These are phyloP conservation scores for Papilio elwesi DNA, from an alignment of 2,888 invertebrate species.

Conservation along the genomic window DNA sequence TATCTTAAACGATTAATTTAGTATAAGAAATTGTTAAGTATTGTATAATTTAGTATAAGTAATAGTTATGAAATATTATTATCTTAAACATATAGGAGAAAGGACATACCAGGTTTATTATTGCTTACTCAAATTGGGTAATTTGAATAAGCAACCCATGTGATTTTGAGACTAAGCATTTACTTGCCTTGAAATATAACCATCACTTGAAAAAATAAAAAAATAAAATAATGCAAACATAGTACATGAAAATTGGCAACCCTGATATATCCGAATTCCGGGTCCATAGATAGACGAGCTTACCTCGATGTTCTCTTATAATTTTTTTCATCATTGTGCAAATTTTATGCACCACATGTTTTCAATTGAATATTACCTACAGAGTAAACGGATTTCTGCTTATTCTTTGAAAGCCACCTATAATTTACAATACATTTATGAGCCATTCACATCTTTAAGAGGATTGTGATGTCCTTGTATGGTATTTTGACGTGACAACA, in stretches of 20 bases:
- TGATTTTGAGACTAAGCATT: too few relatives aligned
- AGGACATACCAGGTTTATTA: too few relatives aligned
- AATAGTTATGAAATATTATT: too few relatives aligned
- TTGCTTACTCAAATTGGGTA: too few relatives aligned
- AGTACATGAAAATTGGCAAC: conserved; percentile 45
- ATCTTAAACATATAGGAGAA: too few relatives aligned
- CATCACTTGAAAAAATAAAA: background rate
- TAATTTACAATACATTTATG: conserved; percentile 8
- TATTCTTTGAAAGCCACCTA: background rate
- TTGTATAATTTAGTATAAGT: background rate
- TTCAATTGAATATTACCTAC: conserved; percentile 55
- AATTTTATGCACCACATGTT: conserved; percentile 62
- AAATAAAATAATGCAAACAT: background rate
- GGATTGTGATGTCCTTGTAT: background rate
- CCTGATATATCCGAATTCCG: conserved; percentile 47
- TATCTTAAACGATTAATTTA: background rate
- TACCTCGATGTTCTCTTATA: conserved; percentile 52
- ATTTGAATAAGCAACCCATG: too few relatives aligned
- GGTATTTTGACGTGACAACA: too few relatives aligned
- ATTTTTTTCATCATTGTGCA: conserved; percentile 58
- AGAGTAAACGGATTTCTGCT: conserved; percentile 37
- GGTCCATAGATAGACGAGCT: conserved; percentile 51
- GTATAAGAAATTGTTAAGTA: background rate
- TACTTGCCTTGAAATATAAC: too few relatives aligned
- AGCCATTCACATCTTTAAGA: background rate